These are phyloP conservation scores for Drosophila suboccidentalis DNA, from an alignment of 2,888 invertebrate species.

Conservation along the genomic window DNA sequence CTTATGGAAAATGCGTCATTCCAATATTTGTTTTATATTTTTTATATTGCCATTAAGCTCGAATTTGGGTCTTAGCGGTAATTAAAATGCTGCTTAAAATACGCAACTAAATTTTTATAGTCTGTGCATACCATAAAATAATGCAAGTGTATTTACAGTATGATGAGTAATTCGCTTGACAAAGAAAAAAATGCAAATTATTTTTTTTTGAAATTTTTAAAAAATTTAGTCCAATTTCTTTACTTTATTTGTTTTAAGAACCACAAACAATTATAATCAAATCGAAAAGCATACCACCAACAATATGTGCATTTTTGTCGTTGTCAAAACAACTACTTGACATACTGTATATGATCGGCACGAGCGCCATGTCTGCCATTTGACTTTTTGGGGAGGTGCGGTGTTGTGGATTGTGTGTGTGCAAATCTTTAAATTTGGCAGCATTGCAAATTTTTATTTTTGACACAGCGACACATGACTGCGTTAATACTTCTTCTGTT, in stretches of 20 bases:
- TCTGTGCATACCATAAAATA: conserved; percentile 1
- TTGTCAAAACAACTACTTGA: not conserved
- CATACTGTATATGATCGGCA: conserved; percentile 34
- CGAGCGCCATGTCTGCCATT: conserved; percentile 44
- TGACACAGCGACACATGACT: conserved; percentile 62
- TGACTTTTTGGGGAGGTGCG: not conserved
- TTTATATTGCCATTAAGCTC: conserved; percentile 2
- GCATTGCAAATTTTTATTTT: conserved; percentile 58
- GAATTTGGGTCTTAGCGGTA: conserved; percentile 29
- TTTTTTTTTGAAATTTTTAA: not conserved
- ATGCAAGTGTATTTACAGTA: conserved; percentile 1
- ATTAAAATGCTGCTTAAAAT: conserved; percentile 26
- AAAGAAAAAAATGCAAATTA: not conserved
- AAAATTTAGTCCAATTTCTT: not conserved
- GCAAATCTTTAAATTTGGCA: conserved; percentile 51
- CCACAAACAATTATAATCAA: too few species aligned
- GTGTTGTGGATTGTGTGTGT: not conserved
- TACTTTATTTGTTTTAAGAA: too few species aligned
- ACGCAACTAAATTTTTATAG: conserved; percentile 17
- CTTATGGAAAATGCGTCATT: conserved; percentile 45
- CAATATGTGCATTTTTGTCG: not conserved
- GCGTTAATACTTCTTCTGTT: conserved; percentile 6
- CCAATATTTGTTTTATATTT: conserved; percentile 14
- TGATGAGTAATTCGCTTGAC: not conserved
- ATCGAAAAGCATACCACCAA: too few species aligned